Percentiles rank a stretch among this genome's conserved stretches.
These are phyloP conservation scores for Tragelaphus buxtoni DNA, from an alignment of 2,113 vertebrate genomes.

Conservation along the genomic window DNA sequence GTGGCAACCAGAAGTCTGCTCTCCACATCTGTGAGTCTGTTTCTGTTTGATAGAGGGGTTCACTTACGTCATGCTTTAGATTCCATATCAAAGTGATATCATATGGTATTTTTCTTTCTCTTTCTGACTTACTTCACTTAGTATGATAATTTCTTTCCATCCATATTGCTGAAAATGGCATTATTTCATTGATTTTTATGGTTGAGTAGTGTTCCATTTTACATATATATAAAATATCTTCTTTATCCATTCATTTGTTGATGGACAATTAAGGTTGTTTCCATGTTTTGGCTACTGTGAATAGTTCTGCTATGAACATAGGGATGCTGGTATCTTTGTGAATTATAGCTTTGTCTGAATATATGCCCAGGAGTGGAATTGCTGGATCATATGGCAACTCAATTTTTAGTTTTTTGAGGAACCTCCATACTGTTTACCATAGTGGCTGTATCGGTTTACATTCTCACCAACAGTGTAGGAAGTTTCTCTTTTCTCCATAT, in stretches of 20 bases:
- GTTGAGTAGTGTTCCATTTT: neutral
- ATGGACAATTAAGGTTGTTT: neutral
- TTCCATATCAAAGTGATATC: neutral
- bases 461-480: neutral
- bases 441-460: neutral
- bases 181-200: neutral
- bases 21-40: neutral
- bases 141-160: neutral
- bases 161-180: neutral
- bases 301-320: neutral
- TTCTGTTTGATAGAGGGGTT: neutral
- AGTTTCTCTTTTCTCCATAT: neutral
- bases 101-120: neutral
- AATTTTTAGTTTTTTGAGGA: neutral
- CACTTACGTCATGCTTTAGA: neutral
- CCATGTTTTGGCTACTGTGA: neutral
- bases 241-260: neutral
- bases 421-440: neutral
- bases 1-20: neutral
- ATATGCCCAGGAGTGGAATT: neutral
- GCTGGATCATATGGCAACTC: neutral
- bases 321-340: neutral
- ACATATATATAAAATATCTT: neutral
- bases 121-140: neutral
- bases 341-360: neutral